These are phyloP conservation scores for Periophthalmus magnuspinnatus DNA, from an alignment of 2,797 vertebrate genomes.

Conservation along the genomic window DNA sequence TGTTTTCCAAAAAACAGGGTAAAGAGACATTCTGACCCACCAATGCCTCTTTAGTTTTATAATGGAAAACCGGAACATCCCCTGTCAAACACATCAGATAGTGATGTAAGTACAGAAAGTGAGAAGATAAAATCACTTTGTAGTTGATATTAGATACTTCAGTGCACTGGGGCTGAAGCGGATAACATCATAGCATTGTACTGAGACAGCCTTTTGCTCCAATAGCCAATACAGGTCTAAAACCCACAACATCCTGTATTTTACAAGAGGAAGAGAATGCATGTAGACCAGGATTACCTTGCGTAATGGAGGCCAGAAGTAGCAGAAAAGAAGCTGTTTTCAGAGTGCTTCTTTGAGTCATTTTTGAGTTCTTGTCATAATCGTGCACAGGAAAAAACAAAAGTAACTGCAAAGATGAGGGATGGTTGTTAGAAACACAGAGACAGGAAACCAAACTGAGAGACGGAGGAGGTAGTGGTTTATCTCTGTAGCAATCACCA, in stretches of 20 bases:
- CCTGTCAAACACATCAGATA: slow-evolving; percentile 57
- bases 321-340: slow-evolving; percentile 44
- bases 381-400: slow-evolving; percentile 27
- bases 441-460: slow-evolving; percentile 59
- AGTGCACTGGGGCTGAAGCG: slow-evolving; percentile 30
- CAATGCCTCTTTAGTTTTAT: slow-evolving; percentile 26
- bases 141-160: slow-evolving; percentile 32
- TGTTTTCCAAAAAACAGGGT: slow-evolving; percentile 28
- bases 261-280: slow-evolving; percentile 18
- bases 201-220: slow-evolving; percentile 29
- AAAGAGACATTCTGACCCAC: slow-evolving; percentile 56
- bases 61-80: background rate
- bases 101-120: slow-evolving; percentile 28
- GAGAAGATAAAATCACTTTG: slow-evolving; percentile 41
- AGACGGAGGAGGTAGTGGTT: background rate
- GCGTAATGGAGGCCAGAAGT: slow-evolving; percentile 47
- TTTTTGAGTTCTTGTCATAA: slow-evolving; percentile 51
- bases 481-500: slow-evolving; percentile 26
- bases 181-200: slow-evolving; percentile 43
- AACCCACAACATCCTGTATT: slow-evolving; percentile 15
- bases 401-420: slow-evolving; percentile 19
- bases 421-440: slow-evolving; percentile 19
- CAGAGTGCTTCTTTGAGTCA: slow-evolving; percentile 48
- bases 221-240: slow-evolving; percentile 31
- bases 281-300: slow-evolving; percentile 65